Conservation (phyloP, 92 coral and sea anemone species). For the Galaxea fascicularis region DNA sequence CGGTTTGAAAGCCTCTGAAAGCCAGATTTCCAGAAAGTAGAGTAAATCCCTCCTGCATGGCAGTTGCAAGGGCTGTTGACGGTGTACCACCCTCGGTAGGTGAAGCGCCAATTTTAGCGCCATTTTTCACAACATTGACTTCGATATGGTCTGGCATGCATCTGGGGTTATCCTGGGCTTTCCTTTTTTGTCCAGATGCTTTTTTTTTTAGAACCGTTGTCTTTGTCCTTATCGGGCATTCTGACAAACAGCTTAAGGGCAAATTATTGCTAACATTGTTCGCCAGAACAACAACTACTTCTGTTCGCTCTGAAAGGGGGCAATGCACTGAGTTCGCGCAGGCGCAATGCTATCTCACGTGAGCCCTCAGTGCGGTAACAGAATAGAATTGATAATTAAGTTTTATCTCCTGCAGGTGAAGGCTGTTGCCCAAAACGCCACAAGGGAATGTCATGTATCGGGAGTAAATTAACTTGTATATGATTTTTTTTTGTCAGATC, state of each 20-base stretch:
- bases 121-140: too few relatives aligned
- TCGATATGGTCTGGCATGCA: too few relatives aligned
- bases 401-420: too few relatives aligned
- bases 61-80: too few relatives aligned
- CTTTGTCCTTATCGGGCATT: slow-evolving; percentile 12
- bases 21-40: slow-evolving; percentile 51
- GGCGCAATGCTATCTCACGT: too few relatives aligned
- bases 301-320: slow-evolving; percentile 32
- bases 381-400: too few relatives aligned
- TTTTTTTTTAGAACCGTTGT: slow-evolving; percentile 1
- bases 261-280: too few relatives aligned
- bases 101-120: too few relatives aligned
- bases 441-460: background rate
- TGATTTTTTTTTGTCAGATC: slow-evolving; percentile 35
- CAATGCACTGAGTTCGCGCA: slow-evolving; percentile 29
- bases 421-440: too few relatives aligned
- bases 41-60: too few relatives aligned
- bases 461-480: background rate
- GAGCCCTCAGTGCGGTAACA: too few relatives aligned
- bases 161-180: background rate
- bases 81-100: too few relatives aligned
- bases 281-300: background rate
- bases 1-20: slow-evolving; percentile 47
- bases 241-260: background rate
- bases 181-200: background rate